Conservation (phyloP, 2,113 vertebrate genomes). For the Calidris pugnax region DNA sequence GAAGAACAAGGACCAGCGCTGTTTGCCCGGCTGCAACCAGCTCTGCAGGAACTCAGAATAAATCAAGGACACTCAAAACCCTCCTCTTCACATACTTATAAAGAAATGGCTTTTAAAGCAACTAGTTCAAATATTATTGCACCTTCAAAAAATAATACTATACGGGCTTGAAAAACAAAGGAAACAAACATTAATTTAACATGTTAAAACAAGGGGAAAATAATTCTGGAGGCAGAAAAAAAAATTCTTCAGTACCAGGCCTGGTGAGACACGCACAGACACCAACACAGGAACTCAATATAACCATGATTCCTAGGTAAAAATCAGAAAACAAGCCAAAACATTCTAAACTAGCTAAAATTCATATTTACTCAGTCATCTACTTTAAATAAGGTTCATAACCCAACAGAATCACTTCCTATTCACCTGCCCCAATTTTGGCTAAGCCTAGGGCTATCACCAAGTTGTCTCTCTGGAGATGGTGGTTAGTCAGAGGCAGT, state of each 20-base stretch:
- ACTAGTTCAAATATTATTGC: slow-evolving; percentile 57
- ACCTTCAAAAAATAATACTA: slow-evolving; percentile 56
- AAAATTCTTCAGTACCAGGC: not conserved
- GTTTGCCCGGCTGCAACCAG: not conserved
- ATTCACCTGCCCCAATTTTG: not conserved
- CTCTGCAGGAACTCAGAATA: slow-evolving; percentile 1
- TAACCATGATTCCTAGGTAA: not conserved
- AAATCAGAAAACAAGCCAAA: slow-evolving; percentile 3
- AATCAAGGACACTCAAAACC: not conserved
- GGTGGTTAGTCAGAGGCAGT: not conserved
- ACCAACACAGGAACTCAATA: not conserved
- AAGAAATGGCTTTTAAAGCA: slow-evolving; percentile 66
- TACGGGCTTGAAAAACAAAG: not conserved
- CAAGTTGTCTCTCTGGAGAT: not conserved
- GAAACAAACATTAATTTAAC: slow-evolving; percentile 4
- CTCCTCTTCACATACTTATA: not conserved
- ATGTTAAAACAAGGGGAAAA: not conserved
- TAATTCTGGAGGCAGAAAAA: not conserved
- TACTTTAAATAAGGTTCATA: not conserved
- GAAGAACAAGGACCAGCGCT: slow-evolving; percentile 45
- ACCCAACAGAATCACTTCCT: not conserved
- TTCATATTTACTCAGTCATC: not conserved
- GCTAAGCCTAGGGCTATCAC: not conserved
- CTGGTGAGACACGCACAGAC: not conserved
- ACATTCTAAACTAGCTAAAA: not conserved